Conservation (phyloP, 2,888 invertebrate genomes). For the Bruchidius siliquastri region DNA sequence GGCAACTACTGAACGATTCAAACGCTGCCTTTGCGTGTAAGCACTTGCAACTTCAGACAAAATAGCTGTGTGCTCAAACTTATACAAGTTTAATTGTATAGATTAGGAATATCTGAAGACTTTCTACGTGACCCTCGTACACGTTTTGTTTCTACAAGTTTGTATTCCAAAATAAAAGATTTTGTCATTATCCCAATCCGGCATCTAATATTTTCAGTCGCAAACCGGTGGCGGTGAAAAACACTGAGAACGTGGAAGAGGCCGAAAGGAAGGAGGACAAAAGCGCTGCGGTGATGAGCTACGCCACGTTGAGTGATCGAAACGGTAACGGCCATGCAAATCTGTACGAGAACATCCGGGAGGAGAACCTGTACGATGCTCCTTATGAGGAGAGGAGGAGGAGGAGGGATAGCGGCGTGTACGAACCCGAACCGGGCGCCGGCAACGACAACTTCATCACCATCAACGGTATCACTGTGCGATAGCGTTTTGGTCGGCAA, state of each 20-base stretch:
- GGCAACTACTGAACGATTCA: too few species aligned
- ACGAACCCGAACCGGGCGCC: conserved; percentile 65
- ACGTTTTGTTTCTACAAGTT: too few species aligned
- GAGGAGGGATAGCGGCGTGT: conserved; percentile 53
- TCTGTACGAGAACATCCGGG: conserved; percentile 53
- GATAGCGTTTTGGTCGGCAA: conserved; percentile 46
- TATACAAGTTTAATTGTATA: too few species aligned
- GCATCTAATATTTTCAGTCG: conserved; percentile 52
- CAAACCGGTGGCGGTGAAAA: conserved; percentile 81
- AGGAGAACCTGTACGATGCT: conserved; percentile 71
- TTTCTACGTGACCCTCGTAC: too few species aligned
- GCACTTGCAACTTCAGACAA: too few species aligned
- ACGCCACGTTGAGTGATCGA: conserved; percentile 73
- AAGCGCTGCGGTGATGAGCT: conserved; percentile 85
- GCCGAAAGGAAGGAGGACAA: conserved; percentile 82
- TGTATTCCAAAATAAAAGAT: neutral
- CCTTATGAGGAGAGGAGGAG: conserved; percentile 67
- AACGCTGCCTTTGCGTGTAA: too few species aligned
- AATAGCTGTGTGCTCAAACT: too few species aligned
- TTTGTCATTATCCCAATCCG: neutral
- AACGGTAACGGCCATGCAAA: conserved; percentile 52
- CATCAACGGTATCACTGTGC: conserved; percentile 83
- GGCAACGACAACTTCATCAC: conserved; percentile 65
- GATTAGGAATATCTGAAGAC: too few species aligned
- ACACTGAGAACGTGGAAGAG: conserved; percentile 82